These are phyloP conservation scores for Limnodromus scolopaceus DNA, from an alignment of 2,797 vertebrate genomes.

Conservation along the genomic window DNA sequence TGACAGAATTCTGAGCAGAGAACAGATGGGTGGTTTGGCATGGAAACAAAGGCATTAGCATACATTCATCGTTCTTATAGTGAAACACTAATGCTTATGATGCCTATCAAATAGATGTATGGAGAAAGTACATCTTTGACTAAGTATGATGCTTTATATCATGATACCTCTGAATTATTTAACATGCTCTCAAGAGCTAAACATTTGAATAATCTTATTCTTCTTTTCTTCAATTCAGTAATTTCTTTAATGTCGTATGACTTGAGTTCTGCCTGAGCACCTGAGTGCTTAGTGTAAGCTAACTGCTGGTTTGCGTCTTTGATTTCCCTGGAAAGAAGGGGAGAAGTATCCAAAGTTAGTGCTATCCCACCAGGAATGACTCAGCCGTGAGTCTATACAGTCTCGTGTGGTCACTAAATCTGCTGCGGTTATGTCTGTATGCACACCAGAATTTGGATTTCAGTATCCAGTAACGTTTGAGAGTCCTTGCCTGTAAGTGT, in stretches of 20 bases:
- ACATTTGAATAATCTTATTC: not conserved
- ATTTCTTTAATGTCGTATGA: not conserved
- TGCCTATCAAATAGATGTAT: not conserved
- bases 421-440: not conserved
- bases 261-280: not conserved
- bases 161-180: not conserved
- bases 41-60: not conserved
- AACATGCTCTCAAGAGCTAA: not conserved
- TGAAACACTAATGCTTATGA: not conserved
- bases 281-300: not conserved
- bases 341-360: not conserved
- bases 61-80: not conserved
- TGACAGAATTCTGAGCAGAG: conserved; percentile 18
- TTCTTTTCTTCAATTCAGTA: not conserved
- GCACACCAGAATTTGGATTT: not conserved
- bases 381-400: not conserved
- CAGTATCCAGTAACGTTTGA: not conserved
- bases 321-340: not conserved
- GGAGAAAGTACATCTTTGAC: not conserved
- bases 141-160: not conserved
- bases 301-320: not conserved
- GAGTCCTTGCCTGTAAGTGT: not conserved
- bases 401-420: not conserved
- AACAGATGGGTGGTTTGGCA: conserved; percentile 39
- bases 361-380: not conserved